These are phyloP conservation scores for Jacana jacana DNA, from an alignment of 2,113 vertebrate genomes.

Conservation along the genomic window DNA sequence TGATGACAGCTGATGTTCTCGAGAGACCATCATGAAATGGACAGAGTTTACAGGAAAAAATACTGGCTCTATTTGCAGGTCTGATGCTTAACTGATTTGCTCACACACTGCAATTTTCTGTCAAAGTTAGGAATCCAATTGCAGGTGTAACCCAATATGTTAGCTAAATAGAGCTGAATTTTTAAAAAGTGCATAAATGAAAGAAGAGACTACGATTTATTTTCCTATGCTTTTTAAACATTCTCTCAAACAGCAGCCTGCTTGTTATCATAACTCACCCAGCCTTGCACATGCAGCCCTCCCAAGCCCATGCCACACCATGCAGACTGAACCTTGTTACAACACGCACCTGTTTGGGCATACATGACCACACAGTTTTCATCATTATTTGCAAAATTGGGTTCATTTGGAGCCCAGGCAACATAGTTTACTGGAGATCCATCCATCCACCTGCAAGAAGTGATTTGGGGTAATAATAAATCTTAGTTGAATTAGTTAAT, in stretches of 20 bases:
- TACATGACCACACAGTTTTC: constrained; percentile 95
- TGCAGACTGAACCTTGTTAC: background rate
- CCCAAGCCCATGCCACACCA: background rate
- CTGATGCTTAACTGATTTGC: background rate
- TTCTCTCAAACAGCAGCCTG: background rate
- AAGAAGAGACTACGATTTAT: background rate
- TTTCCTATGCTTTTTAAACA: background rate
- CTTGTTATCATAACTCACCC: background rate
- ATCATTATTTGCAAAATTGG: constrained; percentile 96
- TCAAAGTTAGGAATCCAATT: background rate
- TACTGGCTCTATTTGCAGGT: background rate
- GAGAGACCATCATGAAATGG: background rate
- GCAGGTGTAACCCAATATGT: background rate
- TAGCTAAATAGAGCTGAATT: background rate
- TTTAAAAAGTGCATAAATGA: background rate
- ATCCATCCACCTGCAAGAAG: constrained; percentile 88
- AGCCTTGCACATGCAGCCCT: background rate
- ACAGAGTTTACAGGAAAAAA: background rate
- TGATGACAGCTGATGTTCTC: background rate
- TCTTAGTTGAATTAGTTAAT: background rate
- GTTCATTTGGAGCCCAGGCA: constrained; percentile 90
- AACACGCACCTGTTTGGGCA: constrained; percentile 80
- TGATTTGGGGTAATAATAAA: background rate
- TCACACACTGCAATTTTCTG: background rate
- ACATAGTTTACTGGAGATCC: constrained; percentile 83